Evolutionary conservation across 2,797 vertebrate genomes (phyloP).

Genomic region (Coregonus sp.): DNA sequence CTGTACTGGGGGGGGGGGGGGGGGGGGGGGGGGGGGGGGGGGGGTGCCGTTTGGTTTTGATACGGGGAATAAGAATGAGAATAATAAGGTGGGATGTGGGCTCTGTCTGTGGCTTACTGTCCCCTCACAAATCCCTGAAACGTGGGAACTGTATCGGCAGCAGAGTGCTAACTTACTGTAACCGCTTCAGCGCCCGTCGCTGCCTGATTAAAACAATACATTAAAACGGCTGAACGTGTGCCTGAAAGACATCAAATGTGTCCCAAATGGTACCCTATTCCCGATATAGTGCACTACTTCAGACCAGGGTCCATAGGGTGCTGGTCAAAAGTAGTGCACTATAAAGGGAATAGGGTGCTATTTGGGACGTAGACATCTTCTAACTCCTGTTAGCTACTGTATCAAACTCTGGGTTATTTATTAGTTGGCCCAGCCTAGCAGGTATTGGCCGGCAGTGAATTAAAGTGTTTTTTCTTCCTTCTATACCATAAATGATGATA

Average conservation of each 20-base stretch:
- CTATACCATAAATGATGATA: constrained; percentile 61
- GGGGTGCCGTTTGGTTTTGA: constrained; percentile 14
- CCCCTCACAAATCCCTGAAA: constrained; percentile 60
- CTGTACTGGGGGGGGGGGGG: background rate
- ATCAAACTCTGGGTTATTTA: constrained; percentile 62
- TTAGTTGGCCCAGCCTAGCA: constrained; percentile 50
- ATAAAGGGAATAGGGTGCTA: too few species aligned
- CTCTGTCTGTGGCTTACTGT: constrained; percentile 41
- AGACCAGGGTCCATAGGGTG: background rate
- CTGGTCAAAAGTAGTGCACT: too few species aligned
- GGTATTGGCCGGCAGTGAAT: constrained; percentile 64
- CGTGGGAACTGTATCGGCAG: constrained; percentile 51
- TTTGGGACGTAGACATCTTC: too few species aligned
- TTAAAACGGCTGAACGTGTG: constrained; percentile 63
- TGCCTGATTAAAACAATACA: constrained; percentile 72
- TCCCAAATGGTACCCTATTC: background rate
- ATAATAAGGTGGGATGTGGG: constrained; percentile 56
- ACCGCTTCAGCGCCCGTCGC: constrained; percentile 61
- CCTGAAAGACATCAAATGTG: constrained; percentile 47
- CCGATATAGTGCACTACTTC: background rate
- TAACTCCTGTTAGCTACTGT: too few species aligned
- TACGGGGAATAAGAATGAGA: constrained; percentile 51
- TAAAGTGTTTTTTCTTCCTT: constrained; percentile 66
- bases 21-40: too few species aligned
- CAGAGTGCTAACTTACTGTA: constrained; percentile 48